phyloP scores from a whole-genome alignment of 2,113 vertebrate species.

The Genyomyrus donnyi region DNA sequence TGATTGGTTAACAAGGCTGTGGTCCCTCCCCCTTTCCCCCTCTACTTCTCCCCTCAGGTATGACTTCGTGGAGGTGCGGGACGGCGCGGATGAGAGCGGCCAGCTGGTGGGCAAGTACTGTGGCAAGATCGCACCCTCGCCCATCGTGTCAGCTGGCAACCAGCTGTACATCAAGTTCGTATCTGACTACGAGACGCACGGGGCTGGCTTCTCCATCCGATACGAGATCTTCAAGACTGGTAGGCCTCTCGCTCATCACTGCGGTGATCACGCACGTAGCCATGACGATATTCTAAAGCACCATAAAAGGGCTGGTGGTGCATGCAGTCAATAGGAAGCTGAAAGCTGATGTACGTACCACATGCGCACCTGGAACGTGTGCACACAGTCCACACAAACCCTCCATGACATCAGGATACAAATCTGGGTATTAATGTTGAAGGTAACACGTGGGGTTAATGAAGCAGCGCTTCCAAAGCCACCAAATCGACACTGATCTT shows the following conservation, averaged over 20 bases:
- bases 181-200: slow-evolving; percentile 95
- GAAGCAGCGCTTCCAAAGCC: background rate
- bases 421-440: background rate
- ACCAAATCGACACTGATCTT: background rate
- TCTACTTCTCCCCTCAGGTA: slow-evolving; percentile 63
- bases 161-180: slow-evolving; percentile 96
- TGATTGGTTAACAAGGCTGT: background rate
- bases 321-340: background rate
- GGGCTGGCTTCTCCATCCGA: slow-evolving; percentile 95
- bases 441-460: background rate
- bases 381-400: too few relatives aligned
- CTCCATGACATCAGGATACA: background rate
- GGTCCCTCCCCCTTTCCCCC: background rate
- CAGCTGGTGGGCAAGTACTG: slow-evolving; percentile 91
- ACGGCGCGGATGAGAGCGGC: slow-evolving; percentile 81
- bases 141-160: slow-evolving; percentile 82
- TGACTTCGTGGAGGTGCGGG: slow-evolving; percentile 94
- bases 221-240: slow-evolving; percentile 97
- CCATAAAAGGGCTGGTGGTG: background rate
- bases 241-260: slow-evolving; percentile 44
- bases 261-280: background rate
- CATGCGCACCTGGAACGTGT: background rate
- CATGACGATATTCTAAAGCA: background rate
- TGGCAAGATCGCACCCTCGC: slow-evolving; percentile 92
- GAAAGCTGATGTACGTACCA: background rate